A percentile compares a stretch with the other conserved stretches of the same genome.
These are phyloP conservation scores for Podarcis lilfordi DNA, from an alignment of 2,797 vertebrate species.

Conservation along the genomic window DNA sequence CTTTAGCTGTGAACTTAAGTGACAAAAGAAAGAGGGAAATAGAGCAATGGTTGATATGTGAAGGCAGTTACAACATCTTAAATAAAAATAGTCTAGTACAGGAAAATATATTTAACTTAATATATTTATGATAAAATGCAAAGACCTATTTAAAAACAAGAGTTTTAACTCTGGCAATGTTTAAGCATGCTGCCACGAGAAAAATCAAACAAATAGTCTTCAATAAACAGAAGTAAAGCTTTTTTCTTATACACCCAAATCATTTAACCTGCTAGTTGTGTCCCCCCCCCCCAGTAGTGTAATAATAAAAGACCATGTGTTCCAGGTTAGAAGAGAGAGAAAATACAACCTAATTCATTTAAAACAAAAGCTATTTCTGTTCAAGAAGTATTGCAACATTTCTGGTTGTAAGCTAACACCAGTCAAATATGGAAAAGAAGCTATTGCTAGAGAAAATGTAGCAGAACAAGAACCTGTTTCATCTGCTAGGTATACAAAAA, in stretches of 20 bases:
- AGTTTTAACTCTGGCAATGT: constrained; percentile 26
- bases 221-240: constrained; percentile 31
- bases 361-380: constrained; percentile 34
- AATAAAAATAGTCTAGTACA: constrained; percentile 21
- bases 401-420: constrained; percentile 38
- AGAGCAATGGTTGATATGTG: background rate
- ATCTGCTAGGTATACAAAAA: constrained; percentile 52
- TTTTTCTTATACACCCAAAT: constrained; percentile 37
- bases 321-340: background rate
- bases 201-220: background rate
- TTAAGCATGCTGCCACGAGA: background rate
- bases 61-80: background rate
- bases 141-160: constrained; percentile 17
- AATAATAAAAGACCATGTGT: accelerated
- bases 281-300: constrained; percentile 23
- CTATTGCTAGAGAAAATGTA: constrained; percentile 32
- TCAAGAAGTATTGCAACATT: background rate
- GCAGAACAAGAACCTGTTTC: constrained; percentile 66
- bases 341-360: constrained; percentile 6
- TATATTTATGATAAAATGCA: constrained; percentile 7
- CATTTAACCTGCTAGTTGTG: background rate
- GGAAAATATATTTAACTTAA: background rate
- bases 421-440: constrained; percentile 13
- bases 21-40: constrained; percentile 27
- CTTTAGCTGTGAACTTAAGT: constrained; percentile 14